Evolutionary conservation across 37 sponge, comb jelly and placozoan species (phyloP), one percentile per base, ranked within the genome.

Genomic region (Hormiphora californensis): DNA sequence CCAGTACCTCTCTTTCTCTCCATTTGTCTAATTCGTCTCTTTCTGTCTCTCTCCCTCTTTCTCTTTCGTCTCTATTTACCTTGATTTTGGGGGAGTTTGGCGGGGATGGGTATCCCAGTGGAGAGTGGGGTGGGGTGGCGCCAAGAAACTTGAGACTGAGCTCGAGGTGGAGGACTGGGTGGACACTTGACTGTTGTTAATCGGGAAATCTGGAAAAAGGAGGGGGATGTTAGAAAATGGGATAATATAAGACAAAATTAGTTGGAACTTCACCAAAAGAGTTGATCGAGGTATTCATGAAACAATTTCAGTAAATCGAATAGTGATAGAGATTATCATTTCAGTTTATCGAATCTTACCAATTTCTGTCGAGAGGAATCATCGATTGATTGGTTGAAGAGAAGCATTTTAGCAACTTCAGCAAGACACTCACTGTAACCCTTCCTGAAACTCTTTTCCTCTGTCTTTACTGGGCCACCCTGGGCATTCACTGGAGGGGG

Each of bases 81-180:
- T n/a, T n/a, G n/a, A n/a, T n/a, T n/a, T n/a, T n/a, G n/a, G 67
- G 67, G 35, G 67, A 65, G 67, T 28, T 30, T 4, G 67, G 67
- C 9, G 67, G 67, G 9, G 67, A 65, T 35, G 67, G 67, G 67
- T 65, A 65, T 2, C 37, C 34, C n/a, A n/a, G n/a, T 35, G 67
- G 67, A 19, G 67, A 65, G 67, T 65, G 67, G 17, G 67, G 67
- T 3, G 67, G 67, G 32, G 67, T 65, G 8, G 67, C 67, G 4
- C 67, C 67, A 65, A 38, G 67, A 65, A 1, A 65, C 67, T 7
- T 35, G 67, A 65, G 67, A 65, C 67, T 65, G 67, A 38, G 67
- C 37, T 33, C 67, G 67, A 38, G 67, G 67, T 4, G 67, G 37
- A 4, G 67, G 67, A 38, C 9, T 65, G 38, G 67, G 67, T 19